Evolutionary conservation across 2,113 vertebrate genomes (phyloP).

Genomic region (Scomber scombrus): DNA sequence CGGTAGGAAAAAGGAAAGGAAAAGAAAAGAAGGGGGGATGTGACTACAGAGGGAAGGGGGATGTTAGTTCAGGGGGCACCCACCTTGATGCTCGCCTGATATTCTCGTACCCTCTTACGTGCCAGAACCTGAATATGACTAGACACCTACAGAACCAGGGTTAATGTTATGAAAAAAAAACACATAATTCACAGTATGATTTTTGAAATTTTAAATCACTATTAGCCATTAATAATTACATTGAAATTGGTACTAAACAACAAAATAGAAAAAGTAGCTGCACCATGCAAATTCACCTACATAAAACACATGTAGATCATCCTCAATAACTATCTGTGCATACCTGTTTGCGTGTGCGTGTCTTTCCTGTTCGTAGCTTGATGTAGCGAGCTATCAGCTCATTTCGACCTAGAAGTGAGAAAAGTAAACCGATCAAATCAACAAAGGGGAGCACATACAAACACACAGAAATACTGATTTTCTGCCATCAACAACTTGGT

Average conservation of each 20-base stretch:
- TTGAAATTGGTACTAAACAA: not conserved
- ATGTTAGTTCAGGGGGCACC: constrained; percentile 80
- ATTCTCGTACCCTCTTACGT: constrained; percentile 98
- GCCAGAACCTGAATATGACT: constrained; percentile 99
- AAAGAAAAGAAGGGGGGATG: constrained; percentile 71
- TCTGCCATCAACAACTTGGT: too few relatives aligned
- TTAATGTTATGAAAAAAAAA: constrained; percentile 65
- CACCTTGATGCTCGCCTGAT: constrained; percentile 99
- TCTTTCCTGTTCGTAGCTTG: constrained; percentile 95
- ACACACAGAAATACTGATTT: too few relatives aligned
- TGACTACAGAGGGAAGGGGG: constrained; percentile 85
- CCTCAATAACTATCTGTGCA: constrained; percentile 4
- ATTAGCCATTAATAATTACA: not conserved
- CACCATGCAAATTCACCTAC: not conserved
- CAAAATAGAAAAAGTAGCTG: not conserved
- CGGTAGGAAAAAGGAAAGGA: constrained; percentile 78
- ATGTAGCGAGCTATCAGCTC: constrained; percentile 97
- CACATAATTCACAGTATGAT: constrained; percentile 72
- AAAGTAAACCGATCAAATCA: not conserved
- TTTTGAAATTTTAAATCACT: constrained; percentile 11
- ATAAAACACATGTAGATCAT: not conserved
- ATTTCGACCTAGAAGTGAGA: constrained; percentile 89
- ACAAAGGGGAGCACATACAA: too few relatives aligned
- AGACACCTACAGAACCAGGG: constrained; percentile 90
- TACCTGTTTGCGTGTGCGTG: constrained; percentile 96